Conservation (phyloP, 1,140 invertebrate genomes). For the Drosophila nigrodunni region DNA sequence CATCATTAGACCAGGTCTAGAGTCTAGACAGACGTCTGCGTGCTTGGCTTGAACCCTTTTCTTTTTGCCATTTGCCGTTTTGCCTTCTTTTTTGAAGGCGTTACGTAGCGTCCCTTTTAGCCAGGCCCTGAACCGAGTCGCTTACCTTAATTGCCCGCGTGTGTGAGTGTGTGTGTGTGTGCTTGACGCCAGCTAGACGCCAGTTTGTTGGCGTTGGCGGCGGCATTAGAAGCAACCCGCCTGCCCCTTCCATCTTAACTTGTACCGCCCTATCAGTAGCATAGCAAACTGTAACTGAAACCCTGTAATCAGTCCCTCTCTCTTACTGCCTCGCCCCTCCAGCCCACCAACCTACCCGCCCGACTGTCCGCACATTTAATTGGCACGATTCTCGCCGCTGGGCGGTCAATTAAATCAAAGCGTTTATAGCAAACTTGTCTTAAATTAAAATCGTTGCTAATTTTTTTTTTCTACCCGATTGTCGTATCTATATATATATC, state of each 20-base stretch:
- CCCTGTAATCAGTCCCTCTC: slow-evolving; percentile 62
- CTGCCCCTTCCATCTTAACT: neutral
- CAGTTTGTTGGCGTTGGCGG: slow-evolving; percentile 62
- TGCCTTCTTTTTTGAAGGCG: slow-evolving; percentile 2
- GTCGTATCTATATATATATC: slow-evolving; percentile 44
- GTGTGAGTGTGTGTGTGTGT: neutral
- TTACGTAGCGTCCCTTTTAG: slow-evolving; percentile 34
- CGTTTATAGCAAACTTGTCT: slow-evolving; percentile 69
- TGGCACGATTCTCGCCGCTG: slow-evolving; percentile 74
- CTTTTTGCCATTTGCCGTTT: neutral
- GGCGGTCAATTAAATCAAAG: slow-evolving; percentile 67
- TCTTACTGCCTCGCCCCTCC: slow-evolving; percentile 19
- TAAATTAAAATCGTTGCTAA: slow-evolving; percentile 54
- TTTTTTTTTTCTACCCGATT: slow-evolving; percentile 20
- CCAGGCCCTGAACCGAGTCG: slow-evolving; percentile 31
- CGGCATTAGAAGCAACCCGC: slow-evolving; percentile 59
- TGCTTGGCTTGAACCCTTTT: slow-evolving; percentile 70
- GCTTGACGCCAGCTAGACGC: slow-evolving; percentile 51
- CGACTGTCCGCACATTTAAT: slow-evolving; percentile 58
- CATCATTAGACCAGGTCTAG: slow-evolving; percentile 75
- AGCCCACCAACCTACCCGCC: neutral
- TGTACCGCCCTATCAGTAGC: slow-evolving; percentile 6
- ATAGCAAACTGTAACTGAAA: slow-evolving; percentile 46
- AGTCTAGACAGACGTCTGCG: slow-evolving; percentile 75
- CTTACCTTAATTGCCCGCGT: slow-evolving; percentile 39